These are phyloP conservation scores for Archaeoteleia sp. DNA, from an alignment of 2,888 invertebrate genomes.

Conservation along the genomic window DNA sequence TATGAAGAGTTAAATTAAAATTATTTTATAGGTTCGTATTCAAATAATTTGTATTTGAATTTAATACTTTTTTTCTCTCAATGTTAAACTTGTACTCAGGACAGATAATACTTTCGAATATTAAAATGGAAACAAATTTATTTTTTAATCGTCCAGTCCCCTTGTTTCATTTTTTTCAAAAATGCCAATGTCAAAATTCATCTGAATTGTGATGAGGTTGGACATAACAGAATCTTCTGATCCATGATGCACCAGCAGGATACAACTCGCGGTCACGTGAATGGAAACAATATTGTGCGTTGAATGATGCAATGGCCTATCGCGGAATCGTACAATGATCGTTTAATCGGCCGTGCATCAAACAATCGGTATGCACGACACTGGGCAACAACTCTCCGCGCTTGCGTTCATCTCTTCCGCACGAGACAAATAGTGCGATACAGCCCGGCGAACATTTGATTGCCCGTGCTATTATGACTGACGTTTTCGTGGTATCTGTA, in stretches of 20 bases:
- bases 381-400: slow-evolving; percentile 53
- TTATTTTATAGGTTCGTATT: too few species aligned
- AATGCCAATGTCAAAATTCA: not conserved
- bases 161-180: not conserved
- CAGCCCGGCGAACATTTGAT: slow-evolving; percentile 71
- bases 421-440: slow-evolving; percentile 69
- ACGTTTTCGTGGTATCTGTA: slow-evolving; percentile 62
- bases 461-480: slow-evolving; percentile 72
- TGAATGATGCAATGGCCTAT: slow-evolving; percentile 53
- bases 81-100: too few species aligned
- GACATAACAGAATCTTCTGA: slow-evolving; percentile 2
- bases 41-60: too few species aligned
- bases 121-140: not conserved
- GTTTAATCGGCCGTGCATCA: slow-evolving; percentile 73
- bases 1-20: too few species aligned
- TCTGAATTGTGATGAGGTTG: slow-evolving; percentile 8
- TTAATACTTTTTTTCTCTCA: too few species aligned
- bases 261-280: slow-evolving; percentile 44
- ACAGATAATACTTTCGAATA: too few species aligned
- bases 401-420: slow-evolving; percentile 71
- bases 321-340: slow-evolving; percentile 59
- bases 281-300: slow-evolving; percentile 67
- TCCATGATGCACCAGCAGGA: slow-evolving; percentile 15
- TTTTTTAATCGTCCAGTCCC: too few species aligned
- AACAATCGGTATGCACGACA: slow-evolving; percentile 68